phyloP scores from a whole-genome alignment of 2,888 invertebrate species.

The Rhagonycha lutea region DNA sequence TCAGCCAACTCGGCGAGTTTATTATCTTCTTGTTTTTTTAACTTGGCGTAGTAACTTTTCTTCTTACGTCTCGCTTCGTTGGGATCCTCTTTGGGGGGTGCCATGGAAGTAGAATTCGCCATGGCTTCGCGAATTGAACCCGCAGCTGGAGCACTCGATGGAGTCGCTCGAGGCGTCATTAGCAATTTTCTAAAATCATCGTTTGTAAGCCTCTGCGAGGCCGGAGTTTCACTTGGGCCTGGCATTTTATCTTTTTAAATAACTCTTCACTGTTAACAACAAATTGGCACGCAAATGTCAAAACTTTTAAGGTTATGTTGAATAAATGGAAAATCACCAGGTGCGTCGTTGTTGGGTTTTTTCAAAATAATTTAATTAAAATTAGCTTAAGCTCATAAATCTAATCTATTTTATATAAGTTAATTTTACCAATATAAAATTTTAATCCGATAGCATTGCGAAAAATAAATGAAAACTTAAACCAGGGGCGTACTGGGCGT shows the following conservation, averaged over 20 bases:
- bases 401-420: too few relatives aligned
- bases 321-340: background rate
- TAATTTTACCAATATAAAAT: too few relatives aligned
- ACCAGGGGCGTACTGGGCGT: too few relatives aligned
- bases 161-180: slow-evolving; percentile 89
- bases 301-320: background rate
- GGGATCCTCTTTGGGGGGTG: slow-evolving; percentile 66
- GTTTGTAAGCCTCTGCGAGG: slow-evolving; percentile 86
- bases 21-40: slow-evolving; percentile 94
- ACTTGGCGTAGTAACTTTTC: slow-evolving; percentile 90
- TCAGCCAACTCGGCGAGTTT: slow-evolving; percentile 92
- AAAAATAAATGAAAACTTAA: too few relatives aligned
- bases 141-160: slow-evolving; percentile 61
- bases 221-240: slow-evolving; percentile 63
- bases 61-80: slow-evolving; percentile 88
- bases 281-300: slow-evolving; percentile 52
- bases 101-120: slow-evolving; percentile 58
- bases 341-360: background rate
- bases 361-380: background rate
- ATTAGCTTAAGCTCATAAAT: background rate
- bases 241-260: slow-evolving; percentile 52
- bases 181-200: slow-evolving; percentile 95
- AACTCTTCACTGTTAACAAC: background rate
- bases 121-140: slow-evolving; percentile 73
- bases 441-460: too few relatives aligned